A percentile compares a stretch with the other conserved stretches of the same genome.
Conservation (phyloP, 2,797 vertebrate genomes). For the Centroberyx gerrardi region DNA sequence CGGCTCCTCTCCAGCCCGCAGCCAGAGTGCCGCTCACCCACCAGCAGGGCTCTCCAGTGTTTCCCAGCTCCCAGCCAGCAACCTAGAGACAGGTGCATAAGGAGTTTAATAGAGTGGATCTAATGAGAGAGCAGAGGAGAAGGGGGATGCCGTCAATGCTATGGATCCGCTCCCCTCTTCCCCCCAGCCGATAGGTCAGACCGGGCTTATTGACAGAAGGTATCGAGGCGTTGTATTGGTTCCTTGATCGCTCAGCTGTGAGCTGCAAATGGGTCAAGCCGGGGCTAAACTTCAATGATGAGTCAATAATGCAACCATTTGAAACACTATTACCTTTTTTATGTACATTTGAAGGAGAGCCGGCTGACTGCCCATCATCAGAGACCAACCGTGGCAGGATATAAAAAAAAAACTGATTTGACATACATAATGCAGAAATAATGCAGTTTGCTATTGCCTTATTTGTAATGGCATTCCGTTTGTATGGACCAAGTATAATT, state of each 20-base stretch:
- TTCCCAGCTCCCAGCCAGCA: conserved; percentile 53
- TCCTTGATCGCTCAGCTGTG: conserved; percentile 68
- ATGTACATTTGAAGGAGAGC: conserved; percentile 15
- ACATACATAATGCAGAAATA: conserved; percentile 2
- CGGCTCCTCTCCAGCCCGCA: conserved; percentile 20
- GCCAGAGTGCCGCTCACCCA: conserved; percentile 37
- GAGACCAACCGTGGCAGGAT: background rate
- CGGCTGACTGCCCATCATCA: conserved; percentile 6
- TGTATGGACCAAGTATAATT: conserved; percentile 1
- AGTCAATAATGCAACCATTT: conserved; percentile 62
- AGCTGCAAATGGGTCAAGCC: conserved; percentile 62
- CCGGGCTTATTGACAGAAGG: conserved; percentile 72
- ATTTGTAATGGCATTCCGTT: conserved; percentile 9
- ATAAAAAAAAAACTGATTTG: background rate
- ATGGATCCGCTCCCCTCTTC: conserved; percentile 69
- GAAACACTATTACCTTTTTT: conserved; percentile 42
- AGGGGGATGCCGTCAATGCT: conserved; percentile 57
- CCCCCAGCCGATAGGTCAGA: conserved; percentile 73
- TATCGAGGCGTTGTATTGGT: conserved; percentile 70
- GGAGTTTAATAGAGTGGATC: conserved; percentile 81
- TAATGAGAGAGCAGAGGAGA: conserved; percentile 73
- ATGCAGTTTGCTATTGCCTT: conserved; percentile 6
- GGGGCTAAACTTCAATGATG: conserved; percentile 69
- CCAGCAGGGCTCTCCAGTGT: conserved; percentile 49
- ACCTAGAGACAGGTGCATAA: conserved; percentile 75